Evolutionary conservation across 2,113 vertebrate species (phyloP).

Genomic region (Perccottus glenii): DNA sequence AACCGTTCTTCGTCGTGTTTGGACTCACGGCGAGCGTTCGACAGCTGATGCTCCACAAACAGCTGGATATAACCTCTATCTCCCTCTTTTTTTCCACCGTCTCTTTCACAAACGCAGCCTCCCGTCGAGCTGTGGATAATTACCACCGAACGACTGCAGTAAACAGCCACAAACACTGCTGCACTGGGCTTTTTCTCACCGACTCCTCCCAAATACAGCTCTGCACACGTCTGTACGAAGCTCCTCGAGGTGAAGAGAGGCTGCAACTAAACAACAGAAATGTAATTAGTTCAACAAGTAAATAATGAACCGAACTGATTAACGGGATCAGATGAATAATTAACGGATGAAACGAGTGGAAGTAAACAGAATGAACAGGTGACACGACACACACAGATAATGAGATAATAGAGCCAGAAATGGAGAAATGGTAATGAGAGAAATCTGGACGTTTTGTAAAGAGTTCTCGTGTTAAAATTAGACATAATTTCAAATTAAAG

Average conservation of each 20-base stretch:
- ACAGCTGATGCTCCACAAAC: constrained; percentile 40
- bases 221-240: not conserved
- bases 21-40: constrained; percentile 8
- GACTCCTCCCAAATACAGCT: constrained; percentile 14
- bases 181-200: constrained; percentile 12
- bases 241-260: not conserved
- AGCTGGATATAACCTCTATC: constrained; percentile 47
- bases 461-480: too few species aligned
- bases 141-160: constrained; percentile 60
- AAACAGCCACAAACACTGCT: constrained; percentile 39
- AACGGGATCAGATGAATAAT: constrained; percentile 36
- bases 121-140: constrained; percentile 63
- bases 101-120: constrained; percentile 2
- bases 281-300: constrained; percentile 18
- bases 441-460: too few species aligned
- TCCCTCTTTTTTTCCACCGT: constrained; percentile 4
- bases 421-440: too few species aligned
- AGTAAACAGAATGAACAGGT: constrained; percentile 44
- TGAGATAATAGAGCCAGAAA: too few species aligned
- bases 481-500: too few species aligned
- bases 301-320: constrained; percentile 38
- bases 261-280: not conserved
- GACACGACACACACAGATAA: not conserved
- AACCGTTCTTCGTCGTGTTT: not conserved
- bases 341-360: constrained; percentile 10